Percentiles rank a stretch among this genome's conserved stretches.
Conservation (phyloP, 2,797 vertebrate genomes). For the Macrochelys suwanniensis region DNA sequence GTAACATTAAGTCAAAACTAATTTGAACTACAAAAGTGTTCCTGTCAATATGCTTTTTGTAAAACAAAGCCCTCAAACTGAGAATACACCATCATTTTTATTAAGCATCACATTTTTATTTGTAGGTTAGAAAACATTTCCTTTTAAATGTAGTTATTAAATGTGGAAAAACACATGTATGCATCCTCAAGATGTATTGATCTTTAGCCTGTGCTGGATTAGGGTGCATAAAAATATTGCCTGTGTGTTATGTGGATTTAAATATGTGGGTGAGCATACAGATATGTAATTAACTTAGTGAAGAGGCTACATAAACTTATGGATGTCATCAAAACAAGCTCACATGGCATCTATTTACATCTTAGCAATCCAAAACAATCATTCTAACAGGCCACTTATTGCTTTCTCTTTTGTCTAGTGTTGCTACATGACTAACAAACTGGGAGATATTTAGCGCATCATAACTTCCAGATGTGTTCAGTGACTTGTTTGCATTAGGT, state of each 20-base stretch:
- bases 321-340: conserved; percentile 33
- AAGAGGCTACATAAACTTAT: conserved; percentile 49
- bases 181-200: conserved; percentile 44
- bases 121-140: conserved; percentile 5
- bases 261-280: conserved; percentile 50
- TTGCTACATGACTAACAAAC: conserved; percentile 55
- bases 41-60: neutral
- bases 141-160: conserved; percentile 10
- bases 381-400: conserved; percentile 53
- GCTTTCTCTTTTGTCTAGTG: conserved; percentile 15
- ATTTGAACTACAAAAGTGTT: neutral
- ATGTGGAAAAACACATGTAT: conserved; percentile 35
- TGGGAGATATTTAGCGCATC: conserved; percentile 18
- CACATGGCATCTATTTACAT: conserved; percentile 68
- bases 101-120: conserved; percentile 1
- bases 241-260: conserved; percentile 43
- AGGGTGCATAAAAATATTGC: conserved; percentile 24
- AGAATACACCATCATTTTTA: neutral
- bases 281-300: conserved; percentile 50
- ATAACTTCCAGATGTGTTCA: conserved; percentile 52
- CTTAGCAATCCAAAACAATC: conserved; percentile 56
- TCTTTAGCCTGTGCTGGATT: conserved; percentile 48
- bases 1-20: neutral
- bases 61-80: neutral
- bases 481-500: conserved; percentile 1